A percentile compares a stretch with the other conserved stretches of the same genome.
These are phyloP conservation scores for Heliconius ismenius DNA, from an alignment of 2,888 invertebrate genomes.

Conservation along the genomic window DNA sequence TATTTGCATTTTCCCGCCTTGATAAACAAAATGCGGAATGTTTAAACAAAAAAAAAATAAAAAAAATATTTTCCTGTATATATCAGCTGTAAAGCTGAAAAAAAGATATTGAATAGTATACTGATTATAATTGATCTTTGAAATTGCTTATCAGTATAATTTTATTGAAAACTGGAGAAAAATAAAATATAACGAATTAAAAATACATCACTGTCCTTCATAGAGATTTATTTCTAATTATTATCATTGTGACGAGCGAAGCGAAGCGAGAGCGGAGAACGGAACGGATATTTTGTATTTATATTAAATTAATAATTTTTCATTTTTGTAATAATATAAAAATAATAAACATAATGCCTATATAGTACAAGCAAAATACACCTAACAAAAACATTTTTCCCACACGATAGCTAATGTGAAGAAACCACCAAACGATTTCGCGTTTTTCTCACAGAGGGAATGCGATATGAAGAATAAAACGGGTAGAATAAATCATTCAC, in stretches of 20 bases:
- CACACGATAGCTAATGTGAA: conserved; percentile 24
- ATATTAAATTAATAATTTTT: not conserved
- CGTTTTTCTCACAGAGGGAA: conserved; percentile 48
- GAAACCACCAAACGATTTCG: conserved; percentile 36
- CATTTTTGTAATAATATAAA: not conserved
- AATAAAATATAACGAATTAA: not conserved
- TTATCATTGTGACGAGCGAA: not conserved
- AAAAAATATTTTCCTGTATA: no score
- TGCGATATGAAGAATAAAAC: conserved; percentile 52
- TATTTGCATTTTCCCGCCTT: no score
- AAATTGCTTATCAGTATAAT: not conserved
- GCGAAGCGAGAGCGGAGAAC: no score
- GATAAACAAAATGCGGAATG: no score
- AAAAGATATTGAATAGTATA: no score
- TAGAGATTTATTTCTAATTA: not conserved
- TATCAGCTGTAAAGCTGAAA: no score
- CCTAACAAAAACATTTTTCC: not conserved
- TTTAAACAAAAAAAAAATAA: no score
- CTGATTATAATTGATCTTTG: no score
- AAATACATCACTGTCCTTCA: not conserved
- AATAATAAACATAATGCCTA: not conserved
- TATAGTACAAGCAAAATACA: not conserved
- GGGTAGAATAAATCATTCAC: conserved; percentile 54
- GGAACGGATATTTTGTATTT: no score
- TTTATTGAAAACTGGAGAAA: not conserved